A percentile compares a stretch with the other conserved stretches of the same genome.
These are phyloP conservation scores for Ganaspis brasiliensis DNA, from an alignment of 2,888 invertebrate genomes.

Conservation along the genomic window DNA sequence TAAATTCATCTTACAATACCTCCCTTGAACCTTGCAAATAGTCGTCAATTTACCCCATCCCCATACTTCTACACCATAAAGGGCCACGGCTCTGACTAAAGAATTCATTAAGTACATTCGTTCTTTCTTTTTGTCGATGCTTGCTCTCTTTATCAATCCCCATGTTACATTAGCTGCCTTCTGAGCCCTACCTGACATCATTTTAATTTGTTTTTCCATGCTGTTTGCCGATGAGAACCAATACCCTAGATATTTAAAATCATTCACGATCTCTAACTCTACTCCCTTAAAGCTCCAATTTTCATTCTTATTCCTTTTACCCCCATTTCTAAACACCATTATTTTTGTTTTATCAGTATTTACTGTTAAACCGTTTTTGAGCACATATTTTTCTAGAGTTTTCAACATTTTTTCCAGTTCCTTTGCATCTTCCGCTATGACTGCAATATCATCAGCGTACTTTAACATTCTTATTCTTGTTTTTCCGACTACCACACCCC, in stretches of 20 bases:
- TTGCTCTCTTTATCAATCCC: slow-evolving; percentile 50
- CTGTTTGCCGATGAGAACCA: slow-evolving; percentile 42
- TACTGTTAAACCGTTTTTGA: slow-evolving; percentile 35
- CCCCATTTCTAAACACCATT: no score
- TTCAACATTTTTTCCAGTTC: slow-evolving; percentile 46
- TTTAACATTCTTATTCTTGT: background rate
- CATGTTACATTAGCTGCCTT: slow-evolving; percentile 50
- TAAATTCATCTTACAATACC: no score
- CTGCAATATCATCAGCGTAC: background rate
- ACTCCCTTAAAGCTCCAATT: no score
- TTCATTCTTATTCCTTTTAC: no score
- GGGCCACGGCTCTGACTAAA: slow-evolving; percentile 35
- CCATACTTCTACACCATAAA: slow-evolving; percentile 53
- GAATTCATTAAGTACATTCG: slow-evolving; percentile 48
- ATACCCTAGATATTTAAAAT: no score
- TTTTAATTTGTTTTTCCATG: slow-evolving; percentile 39
- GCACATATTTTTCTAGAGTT: slow-evolving; percentile 29
- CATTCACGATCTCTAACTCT: no score
- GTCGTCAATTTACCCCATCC: slow-evolving; percentile 47
- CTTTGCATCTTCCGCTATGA: background rate
- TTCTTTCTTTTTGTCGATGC: background rate
- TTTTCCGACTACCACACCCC: background rate
- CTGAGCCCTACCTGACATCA: slow-evolving; percentile 42
- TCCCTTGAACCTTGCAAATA: slow-evolving; percentile 46
- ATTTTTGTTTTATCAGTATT: no score